Percentiles rank a stretch among this genome's conserved stretches.
Conservation (phyloP, 1,140 invertebrate genomes). For the Bombus huntii region DNA sequence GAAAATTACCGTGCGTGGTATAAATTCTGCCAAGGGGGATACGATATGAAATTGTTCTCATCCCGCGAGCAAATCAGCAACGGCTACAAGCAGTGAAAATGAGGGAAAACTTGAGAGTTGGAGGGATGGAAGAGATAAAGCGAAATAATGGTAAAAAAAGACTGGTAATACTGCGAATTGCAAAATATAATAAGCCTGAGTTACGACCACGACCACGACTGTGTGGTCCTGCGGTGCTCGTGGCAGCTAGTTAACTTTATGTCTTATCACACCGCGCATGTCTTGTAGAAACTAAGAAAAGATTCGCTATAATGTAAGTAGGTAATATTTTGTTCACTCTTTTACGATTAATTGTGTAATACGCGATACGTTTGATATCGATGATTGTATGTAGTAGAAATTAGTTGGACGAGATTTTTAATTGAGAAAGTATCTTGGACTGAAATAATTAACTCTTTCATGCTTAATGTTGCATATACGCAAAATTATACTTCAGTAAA, state of each 20-base stretch:
- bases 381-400: no score
- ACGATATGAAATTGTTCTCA: neutral
- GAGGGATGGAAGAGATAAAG: neutral
- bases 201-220: conserved; percentile 55
- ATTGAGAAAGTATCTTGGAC: no score
- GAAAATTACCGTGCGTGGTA: conserved; percentile 12
- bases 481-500: no score
- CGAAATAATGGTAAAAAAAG: neutral
- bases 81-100: neutral
- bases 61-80: neutral
- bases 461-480: no score
- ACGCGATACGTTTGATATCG: no score
- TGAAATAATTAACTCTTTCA: no score
- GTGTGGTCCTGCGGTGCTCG: conserved; percentile 51
- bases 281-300: neutral
- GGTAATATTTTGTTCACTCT: no score
- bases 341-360: no score
- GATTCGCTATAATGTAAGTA: neutral
- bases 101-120: neutral
- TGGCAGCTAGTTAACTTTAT: conserved; percentile 46
- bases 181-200: conserved; percentile 63
- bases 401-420: no score
- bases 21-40: neutral
- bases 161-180: conserved; percentile 44
- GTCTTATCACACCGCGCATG: conserved; percentile 9